Percentiles rank a stretch among this genome's conserved stretches.
phyloP scores from a whole-genome alignment of 1,140 invertebrate genomes.

The Rhopalosiphum maidis region DNA sequence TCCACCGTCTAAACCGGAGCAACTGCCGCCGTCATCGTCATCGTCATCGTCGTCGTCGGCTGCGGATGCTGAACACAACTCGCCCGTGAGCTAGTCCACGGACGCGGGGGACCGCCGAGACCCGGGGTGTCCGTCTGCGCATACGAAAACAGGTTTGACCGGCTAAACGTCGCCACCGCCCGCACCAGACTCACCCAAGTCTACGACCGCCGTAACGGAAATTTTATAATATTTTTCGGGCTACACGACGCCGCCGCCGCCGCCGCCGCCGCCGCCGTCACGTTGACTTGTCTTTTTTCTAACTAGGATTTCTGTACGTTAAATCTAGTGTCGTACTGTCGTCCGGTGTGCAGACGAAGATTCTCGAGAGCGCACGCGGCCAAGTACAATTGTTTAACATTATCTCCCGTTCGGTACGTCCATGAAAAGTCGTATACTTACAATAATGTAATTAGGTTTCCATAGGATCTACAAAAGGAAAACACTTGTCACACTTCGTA shows the following conservation, averaged over 20 bases:
- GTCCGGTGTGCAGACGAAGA: too few relatives aligned
- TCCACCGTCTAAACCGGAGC: background rate
- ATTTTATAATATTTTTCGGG: slow-evolving; percentile 54
- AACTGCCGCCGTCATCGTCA: background rate
- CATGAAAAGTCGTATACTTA: too few relatives aligned
- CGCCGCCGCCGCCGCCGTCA: background rate
- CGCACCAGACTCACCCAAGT: slow-evolving; percentile 31
- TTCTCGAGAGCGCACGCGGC: too few relatives aligned
- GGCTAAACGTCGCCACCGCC: slow-evolving; percentile 26
- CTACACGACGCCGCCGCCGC: background rate
- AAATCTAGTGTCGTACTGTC: too few relatives aligned
- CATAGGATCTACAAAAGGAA: background rate
- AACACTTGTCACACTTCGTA: background rate
- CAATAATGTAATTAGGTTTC: too few relatives aligned
- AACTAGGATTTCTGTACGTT: slow-evolving; percentile 62
- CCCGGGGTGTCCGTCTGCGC: slow-evolving; percentile 28
- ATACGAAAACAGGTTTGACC: slow-evolving; percentile 53
- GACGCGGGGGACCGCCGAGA: background rate
- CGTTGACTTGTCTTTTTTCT: background rate
- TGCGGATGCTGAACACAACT: slow-evolving; percentile 21
- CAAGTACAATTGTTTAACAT: too few relatives aligned
- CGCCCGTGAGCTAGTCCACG: background rate
- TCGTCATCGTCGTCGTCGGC: slow-evolving; percentile 21
- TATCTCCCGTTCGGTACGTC: too few relatives aligned
- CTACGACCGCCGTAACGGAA: background rate